Evolutionary conservation across 2,888 invertebrate genomes (phyloP).

Genomic region (Hirtodrosophila cameraria): DNA sequence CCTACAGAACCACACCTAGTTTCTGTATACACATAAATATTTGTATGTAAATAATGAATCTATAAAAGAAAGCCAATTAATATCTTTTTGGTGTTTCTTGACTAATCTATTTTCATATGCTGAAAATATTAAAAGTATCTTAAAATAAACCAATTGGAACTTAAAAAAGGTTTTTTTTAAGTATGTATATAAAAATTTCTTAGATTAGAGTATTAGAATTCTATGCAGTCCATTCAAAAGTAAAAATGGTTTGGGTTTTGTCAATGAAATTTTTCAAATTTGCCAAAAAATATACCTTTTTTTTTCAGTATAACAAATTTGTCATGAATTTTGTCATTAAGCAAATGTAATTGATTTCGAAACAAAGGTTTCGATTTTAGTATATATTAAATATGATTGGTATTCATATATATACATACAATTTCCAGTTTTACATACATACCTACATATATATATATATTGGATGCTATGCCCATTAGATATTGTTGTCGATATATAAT

Average conservation of each 20-base stretch:
- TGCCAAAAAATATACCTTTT: neutral
- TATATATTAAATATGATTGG: neutral
- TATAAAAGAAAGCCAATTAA: constrained; percentile 6
- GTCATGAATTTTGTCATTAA: constrained; percentile 24
- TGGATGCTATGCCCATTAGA: constrained; percentile 2
- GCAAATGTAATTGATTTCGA: constrained; percentile 26
- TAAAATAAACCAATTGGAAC: constrained; percentile 20
- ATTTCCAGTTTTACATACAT: constrained; percentile 52
- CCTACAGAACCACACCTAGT: constrained; percentile 1
- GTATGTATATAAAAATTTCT: too few species aligned
- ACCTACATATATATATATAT: constrained; percentile 6
- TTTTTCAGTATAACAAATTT: constrained; percentile 20
- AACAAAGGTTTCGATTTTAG: neutral
- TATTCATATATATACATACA: constrained; percentile 8
- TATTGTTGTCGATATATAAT: constrained; percentile 15
- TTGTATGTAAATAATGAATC: constrained; percentile 4
- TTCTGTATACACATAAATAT: neutral
- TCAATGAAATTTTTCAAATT: too few species aligned
- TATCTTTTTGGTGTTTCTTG: neutral
- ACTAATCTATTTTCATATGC: constrained; percentile 7
- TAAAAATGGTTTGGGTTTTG: too few species aligned
- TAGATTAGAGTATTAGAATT: too few species aligned
- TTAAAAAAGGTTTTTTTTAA: too few species aligned
- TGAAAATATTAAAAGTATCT: neutral
- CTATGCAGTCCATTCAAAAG: too few species aligned